Evolutionary conservation across 2,113 vertebrate genomes (phyloP), one percentile per base, ranked within the genome.

Genomic region (Acanthisitta chloris): DNA sequence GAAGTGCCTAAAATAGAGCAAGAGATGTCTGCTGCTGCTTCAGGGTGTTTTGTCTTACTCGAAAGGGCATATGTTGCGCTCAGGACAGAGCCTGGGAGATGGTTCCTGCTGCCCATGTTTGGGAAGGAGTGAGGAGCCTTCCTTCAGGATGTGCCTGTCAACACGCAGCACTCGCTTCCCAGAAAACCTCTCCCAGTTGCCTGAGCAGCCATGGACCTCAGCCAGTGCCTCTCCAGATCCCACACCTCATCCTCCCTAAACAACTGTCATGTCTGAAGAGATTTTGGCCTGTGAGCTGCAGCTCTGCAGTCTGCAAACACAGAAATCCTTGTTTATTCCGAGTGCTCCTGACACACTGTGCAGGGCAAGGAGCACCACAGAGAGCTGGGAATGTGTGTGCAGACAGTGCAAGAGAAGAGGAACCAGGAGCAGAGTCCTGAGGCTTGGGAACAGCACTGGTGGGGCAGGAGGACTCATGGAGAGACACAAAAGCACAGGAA

Each of bases 81-180:
- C 28, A 3, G 81, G 94, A 72, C 62, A 43, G 49, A 88, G 85
- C 14, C 34, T 55, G 62, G 76, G 31, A 42, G 87, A 77, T 2
- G 46, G 87, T 88, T 94, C 95, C 94, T 89, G 80, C 86, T 94
- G 81, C 62, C 95, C 94, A 81, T 89, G 89, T 95, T 95, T 95
- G 95, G 95, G 89, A 94, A 81, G 77, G 65, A 91, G 80, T 0
- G 0, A 74, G 65, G 15, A 92, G 65, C 81, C 15, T 23, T 71
- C 26, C 82, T 66, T 24, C 58, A 80, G 88, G 93, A 91, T 71
- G 70, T 0, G 10, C 86, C 89, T 86, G 67, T 81, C 91, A 88
- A 23, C 71, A 31, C 14, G 0, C 62, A 77, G 86, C 42, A 3
- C 76, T 88, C 3, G 0, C 62, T 82, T 86, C 83, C 81, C 79